A percentile compares a stretch with the other conserved stretches of the same genome.
phyloP scores from a whole-genome alignment of 2,888 invertebrate genomes.

The Eremobia ochroleuca region DNA sequence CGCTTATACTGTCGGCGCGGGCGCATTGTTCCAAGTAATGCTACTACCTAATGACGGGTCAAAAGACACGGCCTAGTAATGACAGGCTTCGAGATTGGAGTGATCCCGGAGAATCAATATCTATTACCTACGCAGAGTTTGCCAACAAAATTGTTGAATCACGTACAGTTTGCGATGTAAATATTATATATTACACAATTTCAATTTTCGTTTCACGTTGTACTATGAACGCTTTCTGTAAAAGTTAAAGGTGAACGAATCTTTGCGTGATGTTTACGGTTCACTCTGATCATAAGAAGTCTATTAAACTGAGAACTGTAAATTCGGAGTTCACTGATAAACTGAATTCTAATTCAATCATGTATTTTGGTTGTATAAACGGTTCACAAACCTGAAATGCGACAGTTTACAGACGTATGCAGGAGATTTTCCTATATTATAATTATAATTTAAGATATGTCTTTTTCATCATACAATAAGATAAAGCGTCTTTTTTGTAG shows the following conservation, averaged over 20 bases:
- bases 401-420: background rate
- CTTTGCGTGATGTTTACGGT: slow-evolving; percentile 61
- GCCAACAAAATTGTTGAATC: slow-evolving; percentile 78
- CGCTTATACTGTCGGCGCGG: slow-evolving; percentile 64
- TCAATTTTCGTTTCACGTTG: slow-evolving; percentile 70
- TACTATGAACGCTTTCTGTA: slow-evolving; percentile 62
- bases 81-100: slow-evolving; percentile 81
- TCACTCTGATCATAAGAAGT: slow-evolving; percentile 44
- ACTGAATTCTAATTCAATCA: slow-evolving; percentile 34
- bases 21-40: slow-evolving; percentile 73
- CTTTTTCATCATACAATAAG: background rate
- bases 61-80: slow-evolving; percentile 87
- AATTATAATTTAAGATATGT: background rate
- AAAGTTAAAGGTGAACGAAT: slow-evolving; percentile 71
- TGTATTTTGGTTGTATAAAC: slow-evolving; percentile 10
- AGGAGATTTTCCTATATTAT: background rate
- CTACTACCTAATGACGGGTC: slow-evolving; percentile 80
- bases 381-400: background rate
- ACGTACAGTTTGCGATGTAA: slow-evolving; percentile 76
- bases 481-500: background rate
- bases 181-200: slow-evolving; percentile 77
- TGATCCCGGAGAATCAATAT: slow-evolving; percentile 79
- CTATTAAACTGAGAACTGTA: slow-evolving; percentile 50
- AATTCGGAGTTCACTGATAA: slow-evolving; percentile 38
- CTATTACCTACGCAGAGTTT: slow-evolving; percentile 70